Percentiles rank a stretch among this genome's conserved stretches.
Conservation (phyloP, 2,888 invertebrate genomes). For the Eupithecia vulgata region DNA sequence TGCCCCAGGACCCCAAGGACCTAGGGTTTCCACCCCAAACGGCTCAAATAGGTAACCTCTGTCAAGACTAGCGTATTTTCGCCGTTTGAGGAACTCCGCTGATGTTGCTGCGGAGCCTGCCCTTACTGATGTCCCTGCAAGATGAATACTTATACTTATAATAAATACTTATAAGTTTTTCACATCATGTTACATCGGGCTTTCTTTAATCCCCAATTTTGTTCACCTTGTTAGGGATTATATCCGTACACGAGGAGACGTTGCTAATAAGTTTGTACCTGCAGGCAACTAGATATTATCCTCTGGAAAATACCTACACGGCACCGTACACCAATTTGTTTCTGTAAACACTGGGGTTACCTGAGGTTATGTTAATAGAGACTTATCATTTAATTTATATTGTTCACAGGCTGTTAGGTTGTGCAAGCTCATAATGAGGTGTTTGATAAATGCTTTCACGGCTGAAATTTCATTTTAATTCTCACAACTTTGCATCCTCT, state of each 20-base stretch:
- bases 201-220: not conserved
- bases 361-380: slow-evolving; percentile 36
- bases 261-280: slow-evolving; percentile 43
- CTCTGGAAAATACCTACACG: slow-evolving; percentile 19
- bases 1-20: too few species aligned
- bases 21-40: too few species aligned
- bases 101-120: too few species aligned
- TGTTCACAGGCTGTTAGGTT: slow-evolving; percentile 3
- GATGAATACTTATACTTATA: too few species aligned
- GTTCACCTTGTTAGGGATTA: not conserved
- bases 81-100: too few species aligned
- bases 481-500: not conserved
- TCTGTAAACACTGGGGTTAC: slow-evolving; percentile 53
- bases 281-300: slow-evolving; percentile 44
- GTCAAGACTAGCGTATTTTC: too few species aligned
- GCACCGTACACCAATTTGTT: slow-evolving; percentile 55
- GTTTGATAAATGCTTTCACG: slow-evolving; percentile 7
- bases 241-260: slow-evolving; percentile 15
- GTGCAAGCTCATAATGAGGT: slow-evolving; percentile 4
- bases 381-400: slow-evolving; percentile 31
- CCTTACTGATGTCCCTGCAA: too few species aligned
- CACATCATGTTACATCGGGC: too few species aligned
- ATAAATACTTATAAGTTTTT: too few species aligned
- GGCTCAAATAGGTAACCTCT: too few species aligned
- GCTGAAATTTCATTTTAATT: not conserved